Evolutionary conservation across 2,113 vertebrate species (phyloP).

Genomic region (Manacus vitellinus): DNA sequence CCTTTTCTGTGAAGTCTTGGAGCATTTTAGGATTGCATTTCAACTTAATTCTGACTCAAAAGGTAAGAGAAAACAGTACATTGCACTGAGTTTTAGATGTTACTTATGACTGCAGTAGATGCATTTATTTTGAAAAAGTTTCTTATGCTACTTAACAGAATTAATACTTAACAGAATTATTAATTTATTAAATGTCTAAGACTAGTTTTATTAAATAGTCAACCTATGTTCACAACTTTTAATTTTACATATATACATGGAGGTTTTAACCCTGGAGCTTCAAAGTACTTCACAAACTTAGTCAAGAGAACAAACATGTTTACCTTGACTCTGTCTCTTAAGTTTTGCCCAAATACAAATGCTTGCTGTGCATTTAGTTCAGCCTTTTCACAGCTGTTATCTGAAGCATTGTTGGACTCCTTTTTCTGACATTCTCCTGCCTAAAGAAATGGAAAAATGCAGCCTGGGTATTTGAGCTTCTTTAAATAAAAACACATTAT

Average conservation of each 20-base stretch:
- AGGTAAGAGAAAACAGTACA: background rate
- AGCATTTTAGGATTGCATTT: background rate
- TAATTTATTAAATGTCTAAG: background rate
- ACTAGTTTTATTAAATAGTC: background rate
- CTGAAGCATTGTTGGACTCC: slow-evolving; percentile 46
- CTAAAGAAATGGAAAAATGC: slow-evolving; percentile 33
- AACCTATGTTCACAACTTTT: background rate
- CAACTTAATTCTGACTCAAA: background rate
- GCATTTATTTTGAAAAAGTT: background rate
- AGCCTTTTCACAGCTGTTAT: slow-evolving; percentile 75
- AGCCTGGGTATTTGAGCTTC: background rate
- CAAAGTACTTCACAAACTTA: background rate
- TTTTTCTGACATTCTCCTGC: slow-evolving; percentile 74
- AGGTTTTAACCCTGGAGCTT: background rate
- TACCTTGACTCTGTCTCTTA: slow-evolving; percentile 97
- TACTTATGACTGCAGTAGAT: background rate
- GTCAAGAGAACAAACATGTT: background rate
- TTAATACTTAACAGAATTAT: background rate
- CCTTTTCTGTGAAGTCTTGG: background rate
- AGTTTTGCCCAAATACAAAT: slow-evolving; percentile 96
- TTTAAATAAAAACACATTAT: background rate
- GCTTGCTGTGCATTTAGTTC: slow-evolving; percentile 81
- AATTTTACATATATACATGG: background rate
- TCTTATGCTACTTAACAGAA: background rate
- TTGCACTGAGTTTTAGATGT: background rate